Conservation (phyloP, 1,140 invertebrate species). For the Cataglyphis hispanica region DNA sequence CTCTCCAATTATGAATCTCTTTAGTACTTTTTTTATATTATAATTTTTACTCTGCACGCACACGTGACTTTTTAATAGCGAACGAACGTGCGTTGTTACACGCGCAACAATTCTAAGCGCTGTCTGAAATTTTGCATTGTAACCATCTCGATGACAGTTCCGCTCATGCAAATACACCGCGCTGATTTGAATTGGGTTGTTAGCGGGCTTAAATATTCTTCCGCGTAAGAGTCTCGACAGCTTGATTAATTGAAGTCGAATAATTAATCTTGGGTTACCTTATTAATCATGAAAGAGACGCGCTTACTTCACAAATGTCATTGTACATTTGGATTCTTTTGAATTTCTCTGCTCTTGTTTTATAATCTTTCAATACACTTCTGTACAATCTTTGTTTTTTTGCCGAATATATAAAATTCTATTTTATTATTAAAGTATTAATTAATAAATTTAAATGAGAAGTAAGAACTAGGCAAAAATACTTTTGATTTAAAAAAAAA, state of each 20-base stretch:
- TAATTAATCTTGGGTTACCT: slow-evolving; percentile 43
- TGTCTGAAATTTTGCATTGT: neutral
- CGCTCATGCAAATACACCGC: slow-evolving; percentile 26
- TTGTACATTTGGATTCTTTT: neutral
- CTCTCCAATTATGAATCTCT: slow-evolving; percentile 22
- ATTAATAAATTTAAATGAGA: slow-evolving; percentile 3
- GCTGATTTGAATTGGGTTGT: slow-evolving; percentile 48
- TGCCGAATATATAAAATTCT: neutral
- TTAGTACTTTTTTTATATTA: neutral
- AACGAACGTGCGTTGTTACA: neutral
- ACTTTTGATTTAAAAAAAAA: slow-evolving; percentile 15
- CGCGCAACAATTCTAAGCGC: neutral
- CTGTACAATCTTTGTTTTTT: neutral
- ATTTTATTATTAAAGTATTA: slow-evolving; percentile 14
- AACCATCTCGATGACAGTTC: slow-evolving; percentile 40
- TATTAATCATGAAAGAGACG: slow-evolving; percentile 32
- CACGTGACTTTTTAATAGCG: neutral
- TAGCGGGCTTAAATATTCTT: slow-evolving; percentile 49
- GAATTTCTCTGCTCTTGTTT: neutral
- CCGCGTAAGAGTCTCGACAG: slow-evolving; percentile 27
- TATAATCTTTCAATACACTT: neutral
- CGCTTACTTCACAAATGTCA: slow-evolving; percentile 9
- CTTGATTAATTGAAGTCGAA: slow-evolving; percentile 53
- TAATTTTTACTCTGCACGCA: neutral
- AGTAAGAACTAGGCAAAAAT: neutral